A percentile compares a stretch with the other conserved stretches of the same genome.
Conservation (phyloP, 1,140 invertebrate species). For the Gryon sp. region DNA sequence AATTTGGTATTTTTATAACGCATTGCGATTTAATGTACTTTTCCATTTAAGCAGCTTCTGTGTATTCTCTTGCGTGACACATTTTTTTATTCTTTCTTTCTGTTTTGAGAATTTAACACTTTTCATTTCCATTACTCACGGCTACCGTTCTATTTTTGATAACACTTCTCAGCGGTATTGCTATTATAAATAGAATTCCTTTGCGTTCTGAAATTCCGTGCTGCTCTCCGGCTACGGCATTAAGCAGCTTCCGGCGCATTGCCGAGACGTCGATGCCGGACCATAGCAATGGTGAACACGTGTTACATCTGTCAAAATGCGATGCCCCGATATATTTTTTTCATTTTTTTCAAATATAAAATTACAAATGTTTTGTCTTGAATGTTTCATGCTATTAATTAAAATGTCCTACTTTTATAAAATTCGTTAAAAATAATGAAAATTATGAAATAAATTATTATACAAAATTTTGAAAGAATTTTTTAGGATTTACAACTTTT, state of each 20-base stretch:
- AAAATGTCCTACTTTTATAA: no score
- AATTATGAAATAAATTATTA: no score
- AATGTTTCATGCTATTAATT: no score
- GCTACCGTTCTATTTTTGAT: slow-evolving; percentile 75
- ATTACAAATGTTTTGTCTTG: no score
- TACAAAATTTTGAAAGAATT: no score
- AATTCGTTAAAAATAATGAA: no score
- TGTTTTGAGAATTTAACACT: slow-evolving; percentile 17
- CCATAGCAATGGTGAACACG: slow-evolving; percentile 14
- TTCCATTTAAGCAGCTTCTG: slow-evolving; percentile 1
- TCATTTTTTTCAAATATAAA: no score
- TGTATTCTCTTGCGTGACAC: slow-evolving; percentile 19
- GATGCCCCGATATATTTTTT: no score
- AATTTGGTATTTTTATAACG: slow-evolving; percentile 26
- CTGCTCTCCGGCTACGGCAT: slow-evolving; percentile 26
- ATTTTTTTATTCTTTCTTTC: slow-evolving; percentile 11
- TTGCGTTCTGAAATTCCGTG: slow-evolving; percentile 73
- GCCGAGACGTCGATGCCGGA: slow-evolving; percentile 8
- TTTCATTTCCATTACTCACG: slow-evolving; percentile 56
- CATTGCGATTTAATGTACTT: slow-evolving; percentile 1
- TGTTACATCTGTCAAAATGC: no score
- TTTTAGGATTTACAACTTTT: no score
- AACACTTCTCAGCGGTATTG: slow-evolving; percentile 67
- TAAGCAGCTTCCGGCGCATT: slow-evolving; percentile 31
- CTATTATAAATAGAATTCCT: slow-evolving; percentile 69